Evolutionary conservation across 2,888 invertebrate species (phyloP).

Genomic region (Epinotia brunnichana): DNA sequence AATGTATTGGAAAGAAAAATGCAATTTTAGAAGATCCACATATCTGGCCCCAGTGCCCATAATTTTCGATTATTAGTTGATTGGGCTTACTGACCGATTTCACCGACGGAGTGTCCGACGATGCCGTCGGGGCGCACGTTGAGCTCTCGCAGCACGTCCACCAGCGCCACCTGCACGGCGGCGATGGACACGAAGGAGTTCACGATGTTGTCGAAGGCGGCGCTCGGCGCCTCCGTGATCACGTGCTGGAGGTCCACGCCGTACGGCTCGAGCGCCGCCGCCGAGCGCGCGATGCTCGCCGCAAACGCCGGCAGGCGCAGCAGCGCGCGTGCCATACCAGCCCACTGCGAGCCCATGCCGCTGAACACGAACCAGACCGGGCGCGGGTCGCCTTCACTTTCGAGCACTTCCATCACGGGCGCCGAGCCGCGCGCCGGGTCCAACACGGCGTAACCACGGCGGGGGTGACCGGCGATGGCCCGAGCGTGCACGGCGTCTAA

Average conservation of each 20-base stretch:
- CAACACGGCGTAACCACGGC: conserved; percentile 92
- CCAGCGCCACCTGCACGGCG: conserved; percentile 97
- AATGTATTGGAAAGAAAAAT: no score
- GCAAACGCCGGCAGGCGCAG: conserved; percentile 93
- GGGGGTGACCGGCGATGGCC: conserved; percentile 89
- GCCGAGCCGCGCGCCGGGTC: conserved; percentile 57
- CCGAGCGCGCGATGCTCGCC: conserved; percentile 89
- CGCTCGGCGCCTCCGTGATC: conserved; percentile 89
- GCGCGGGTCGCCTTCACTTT: conserved; percentile 84
- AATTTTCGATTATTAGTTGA: no score
- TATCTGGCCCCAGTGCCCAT: no score
- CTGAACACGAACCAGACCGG: conserved; percentile 98
- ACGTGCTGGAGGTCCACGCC: conserved; percentile 92
- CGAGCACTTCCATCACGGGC: conserved; percentile 47
- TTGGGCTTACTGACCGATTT: conserved; percentile 84
- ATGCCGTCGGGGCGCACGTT: conserved; percentile 96
- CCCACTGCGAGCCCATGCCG: no score
- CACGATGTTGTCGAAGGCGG: conserved; percentile 93
- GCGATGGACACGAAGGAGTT: conserved; percentile 97
- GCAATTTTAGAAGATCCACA: no score
- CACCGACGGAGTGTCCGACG: conserved; percentile 97
- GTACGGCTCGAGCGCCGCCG: conserved; percentile 89
- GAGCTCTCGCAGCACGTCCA: conserved; percentile 90
- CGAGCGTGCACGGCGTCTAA: conserved; percentile 89
- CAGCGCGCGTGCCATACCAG: conserved; percentile 95